Base-by-base conservation (phyloP, 2,888 invertebrate species). In the Dynastes maya region DNA sequence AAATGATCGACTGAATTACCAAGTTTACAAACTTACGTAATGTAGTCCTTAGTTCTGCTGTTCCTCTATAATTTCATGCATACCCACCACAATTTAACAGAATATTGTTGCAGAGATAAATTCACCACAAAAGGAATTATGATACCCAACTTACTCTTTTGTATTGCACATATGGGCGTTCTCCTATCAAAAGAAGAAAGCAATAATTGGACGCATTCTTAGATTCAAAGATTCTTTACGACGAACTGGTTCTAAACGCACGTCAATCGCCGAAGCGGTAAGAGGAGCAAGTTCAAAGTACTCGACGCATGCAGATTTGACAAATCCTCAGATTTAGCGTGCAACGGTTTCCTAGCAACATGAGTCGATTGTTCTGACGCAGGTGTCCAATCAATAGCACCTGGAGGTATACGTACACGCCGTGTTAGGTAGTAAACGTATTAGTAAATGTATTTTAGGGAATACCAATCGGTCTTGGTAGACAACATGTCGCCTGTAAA, bases 371-470 rank as follows among this genome's bases (percentile, higher is more conserved):
- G 88, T 88, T 88, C 88, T 87, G 86, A 81, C 86, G 87, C 88
- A 88, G 88, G 88, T 88, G 88, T 87, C 87, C 88, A 87, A 88
- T 88, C 88, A 88, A 88, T 88, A 88, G 87, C 87, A 88, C 87
- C 88, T 88, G 87, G 87, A 86, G 83, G 58, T 63, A 67, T 80
- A 70, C 75, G 63, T 32, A 58, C 22, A 53, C 68, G 37, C 58
- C 82, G 71, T 61, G 63, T 78, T 79, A 82, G 82, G 84, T 81
- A 80, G 82, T 82, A 83, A 84, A 84, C 82, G 83, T 83, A 83
- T 83, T 72, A 72, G 58, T 72, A 72, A 72, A 72, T 40, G 58
- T 58, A 58, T 83, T 87, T 86, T 87, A 82, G 86, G 86, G 84
- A 86, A 86, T 83, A 84, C 86, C 85, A 82, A 80, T 80, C 82